These are phyloP conservation scores for Orius insidiosus DNA, from an alignment of 1,140 invertebrate species.

Conservation along the genomic window DNA sequence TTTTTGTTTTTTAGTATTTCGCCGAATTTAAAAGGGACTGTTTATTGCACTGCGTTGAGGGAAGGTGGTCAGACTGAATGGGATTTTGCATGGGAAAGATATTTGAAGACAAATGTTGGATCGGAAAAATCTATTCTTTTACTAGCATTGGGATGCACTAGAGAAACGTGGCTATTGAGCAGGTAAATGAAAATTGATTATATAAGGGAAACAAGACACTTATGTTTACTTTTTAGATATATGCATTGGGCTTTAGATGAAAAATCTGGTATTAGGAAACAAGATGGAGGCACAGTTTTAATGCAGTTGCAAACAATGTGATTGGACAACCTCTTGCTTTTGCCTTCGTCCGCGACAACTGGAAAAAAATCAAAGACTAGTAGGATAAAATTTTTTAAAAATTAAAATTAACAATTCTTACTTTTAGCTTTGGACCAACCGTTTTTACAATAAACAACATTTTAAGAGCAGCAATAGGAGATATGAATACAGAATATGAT, in stretches of 20 bases:
- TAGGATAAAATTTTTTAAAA: conserved; percentile 28
- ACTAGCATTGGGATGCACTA: conserved; percentile 56
- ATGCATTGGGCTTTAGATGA: conserved; percentile 48
- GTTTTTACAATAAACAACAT: conserved; percentile 50
- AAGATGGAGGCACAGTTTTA: conserved; percentile 55
- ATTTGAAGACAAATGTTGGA: conserved; percentile 48
- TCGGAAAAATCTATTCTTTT: conserved; percentile 59
- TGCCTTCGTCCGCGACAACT: conserved; percentile 49
- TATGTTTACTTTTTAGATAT: conserved; percentile 32
- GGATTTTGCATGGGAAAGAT: conserved; percentile 67
- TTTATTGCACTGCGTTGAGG: conserved; percentile 70
- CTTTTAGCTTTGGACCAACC: conserved; percentile 47
- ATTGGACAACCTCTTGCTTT: conserved; percentile 57
- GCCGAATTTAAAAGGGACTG: conserved; percentile 55
- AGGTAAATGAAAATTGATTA: conserved; percentile 26
- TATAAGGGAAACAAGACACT: background rate
- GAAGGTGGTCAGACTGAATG: conserved; percentile 64
- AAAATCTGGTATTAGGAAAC: conserved; percentile 58
- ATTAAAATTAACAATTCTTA: conserved; percentile 6
- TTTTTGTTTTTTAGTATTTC: conserved; percentile 41
- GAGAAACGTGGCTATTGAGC: conserved; percentile 56
- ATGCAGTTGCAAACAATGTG: conserved; percentile 45
- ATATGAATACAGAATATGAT: conserved; percentile 54
- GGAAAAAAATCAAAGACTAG: conserved; percentile 49
- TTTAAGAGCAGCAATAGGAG: conserved; percentile 47